These are phyloP conservation scores for Drosophila virilis DNA, from an alignment of 1,140 invertebrate genomes.

Conservation along the genomic window DNA sequence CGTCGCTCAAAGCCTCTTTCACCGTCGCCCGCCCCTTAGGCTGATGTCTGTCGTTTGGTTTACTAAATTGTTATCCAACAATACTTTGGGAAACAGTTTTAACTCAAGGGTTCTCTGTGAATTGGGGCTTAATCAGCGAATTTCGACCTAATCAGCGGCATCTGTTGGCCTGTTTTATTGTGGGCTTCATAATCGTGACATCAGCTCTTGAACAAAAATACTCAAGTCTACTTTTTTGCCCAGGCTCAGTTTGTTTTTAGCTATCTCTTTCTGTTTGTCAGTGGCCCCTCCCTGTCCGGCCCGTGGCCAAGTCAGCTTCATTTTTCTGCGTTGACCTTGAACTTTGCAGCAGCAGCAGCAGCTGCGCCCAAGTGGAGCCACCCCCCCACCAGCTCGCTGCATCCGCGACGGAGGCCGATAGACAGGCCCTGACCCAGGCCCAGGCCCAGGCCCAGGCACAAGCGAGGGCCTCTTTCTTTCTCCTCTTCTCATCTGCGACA, in stretches of 20 bases:
- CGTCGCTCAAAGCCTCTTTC: not conserved
- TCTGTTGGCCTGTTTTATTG: slow-evolving; percentile 9
- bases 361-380: slow-evolving; percentile 20
- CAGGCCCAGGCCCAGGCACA: not conserved
- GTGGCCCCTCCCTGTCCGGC: slow-evolving; percentile 33
- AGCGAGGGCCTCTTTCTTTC: slow-evolving; percentile 3
- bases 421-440: slow-evolving; percentile 63
- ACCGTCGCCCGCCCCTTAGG: not conserved
- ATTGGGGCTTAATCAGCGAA: slow-evolving; percentile 37
- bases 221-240: slow-evolving; percentile 18
- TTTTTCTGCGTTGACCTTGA: slow-evolving; percentile 74
- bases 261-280: slow-evolving; percentile 15
- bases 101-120: slow-evolving; percentile 14
- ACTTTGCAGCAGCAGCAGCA: slow-evolving; percentile 71
- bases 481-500: slow-evolving; percentile 52
- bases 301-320: slow-evolving; percentile 57
- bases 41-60: not conserved
- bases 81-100: slow-evolving; percentile 6
- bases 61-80: not conserved
- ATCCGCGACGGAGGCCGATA: not conserved
- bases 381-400: too few species aligned
- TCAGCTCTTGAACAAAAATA: slow-evolving; percentile 29
- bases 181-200: slow-evolving; percentile 23
- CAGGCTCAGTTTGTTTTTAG: slow-evolving; percentile 1
- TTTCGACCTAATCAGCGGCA: slow-evolving; percentile 27